These are phyloP conservation scores for Labroides dimidiatus DNA, from an alignment of 2,797 vertebrate species.

Conservation along the genomic window DNA sequence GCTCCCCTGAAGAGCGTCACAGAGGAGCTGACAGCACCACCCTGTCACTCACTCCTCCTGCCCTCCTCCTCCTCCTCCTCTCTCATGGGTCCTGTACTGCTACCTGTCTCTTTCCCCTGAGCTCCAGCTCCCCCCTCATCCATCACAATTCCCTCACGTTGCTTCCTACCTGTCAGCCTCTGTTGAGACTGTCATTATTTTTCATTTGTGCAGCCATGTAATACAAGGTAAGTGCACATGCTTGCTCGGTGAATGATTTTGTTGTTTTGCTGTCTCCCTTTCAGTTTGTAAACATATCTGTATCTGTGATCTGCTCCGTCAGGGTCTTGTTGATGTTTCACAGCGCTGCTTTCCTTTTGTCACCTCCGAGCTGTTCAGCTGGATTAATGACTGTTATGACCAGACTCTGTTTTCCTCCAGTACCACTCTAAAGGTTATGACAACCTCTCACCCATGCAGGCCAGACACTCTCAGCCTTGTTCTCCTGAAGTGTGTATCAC, in stretches of 20 bases:
- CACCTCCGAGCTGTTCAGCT: conserved; percentile 31
- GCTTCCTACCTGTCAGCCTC: conserved; percentile 66
- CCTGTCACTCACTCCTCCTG: conserved; percentile 69
- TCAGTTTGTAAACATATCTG: conserved; percentile 51
- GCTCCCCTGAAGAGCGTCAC: conserved; percentile 66
- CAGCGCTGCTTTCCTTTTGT: conserved; percentile 28
- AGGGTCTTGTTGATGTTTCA: conserved; percentile 10
- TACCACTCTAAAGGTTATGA: conserved; percentile 19
- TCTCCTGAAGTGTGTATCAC: conserved; percentile 30
- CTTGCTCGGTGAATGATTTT: conserved; percentile 21
- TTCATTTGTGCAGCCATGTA: conserved; percentile 60
- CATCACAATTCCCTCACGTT: conserved; percentile 52
- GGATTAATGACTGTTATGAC: conserved; percentile 42
- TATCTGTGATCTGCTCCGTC: conserved; percentile 40
- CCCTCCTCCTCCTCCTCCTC: conserved; percentile 17
- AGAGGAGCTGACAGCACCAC: conserved; percentile 67
- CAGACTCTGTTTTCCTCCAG: conserved; percentile 24
- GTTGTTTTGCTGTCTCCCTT: conserved; percentile 22
- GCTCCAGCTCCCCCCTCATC: conserved; percentile 45
- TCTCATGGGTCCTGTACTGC: conserved; percentile 39
- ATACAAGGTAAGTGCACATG: conserved; percentile 16
- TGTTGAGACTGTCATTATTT: conserved; percentile 62
- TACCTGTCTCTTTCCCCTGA: conserved; percentile 50
- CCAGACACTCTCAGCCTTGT: conserved; percentile 11
- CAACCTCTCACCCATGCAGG: conserved; percentile 42